These are phyloP conservation scores for Athene noctua DNA, from an alignment of 2,113 vertebrate species.

Conservation along the genomic window DNA sequence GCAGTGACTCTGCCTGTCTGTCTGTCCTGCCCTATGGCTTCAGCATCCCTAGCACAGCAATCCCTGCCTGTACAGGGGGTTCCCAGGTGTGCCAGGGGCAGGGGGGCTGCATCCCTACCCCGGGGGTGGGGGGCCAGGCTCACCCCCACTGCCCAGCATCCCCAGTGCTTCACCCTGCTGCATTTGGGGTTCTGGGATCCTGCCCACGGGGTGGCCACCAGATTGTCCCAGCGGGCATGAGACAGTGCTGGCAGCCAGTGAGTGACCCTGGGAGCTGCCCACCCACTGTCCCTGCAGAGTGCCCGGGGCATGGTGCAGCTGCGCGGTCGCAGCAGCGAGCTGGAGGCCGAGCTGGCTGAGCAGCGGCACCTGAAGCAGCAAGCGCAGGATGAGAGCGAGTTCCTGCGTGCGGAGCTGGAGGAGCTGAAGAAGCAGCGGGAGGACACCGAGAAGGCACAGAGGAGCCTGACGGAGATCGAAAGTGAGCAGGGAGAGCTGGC, in stretches of 20 bases:
- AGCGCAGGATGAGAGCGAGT: constrained; percentile 89
- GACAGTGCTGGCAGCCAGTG: accelerated
- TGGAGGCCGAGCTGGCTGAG: constrained; percentile 94
- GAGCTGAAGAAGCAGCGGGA: constrained; percentile 88
- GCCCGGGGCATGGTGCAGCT: constrained; percentile 82
- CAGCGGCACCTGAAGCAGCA: constrained; percentile 92
- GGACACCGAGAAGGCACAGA: constrained; percentile 93
- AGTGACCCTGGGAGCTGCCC: accelerated
- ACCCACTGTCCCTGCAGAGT: constrained; percentile 59
- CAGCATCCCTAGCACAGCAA: not conserved
- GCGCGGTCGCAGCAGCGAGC: constrained; percentile 84
- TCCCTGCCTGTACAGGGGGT: not conserved
- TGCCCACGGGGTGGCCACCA: accelerated
- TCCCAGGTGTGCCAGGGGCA: not conserved
- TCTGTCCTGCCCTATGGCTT: not conserved
- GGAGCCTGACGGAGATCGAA: constrained; percentile 92
- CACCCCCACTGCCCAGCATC: not conserved
- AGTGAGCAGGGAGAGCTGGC: constrained; percentile 72
- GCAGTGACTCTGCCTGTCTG: not conserved
- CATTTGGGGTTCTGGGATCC: not conserved
- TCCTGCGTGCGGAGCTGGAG: constrained; percentile 88
- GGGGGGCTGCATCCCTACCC: accelerated
- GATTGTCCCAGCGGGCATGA: accelerated
- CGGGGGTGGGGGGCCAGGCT: not conserved
- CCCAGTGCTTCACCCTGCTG: not conserved